Conservation (phyloP, 2,888 invertebrate species). For the Polyommatus iphigenia region DNA sequence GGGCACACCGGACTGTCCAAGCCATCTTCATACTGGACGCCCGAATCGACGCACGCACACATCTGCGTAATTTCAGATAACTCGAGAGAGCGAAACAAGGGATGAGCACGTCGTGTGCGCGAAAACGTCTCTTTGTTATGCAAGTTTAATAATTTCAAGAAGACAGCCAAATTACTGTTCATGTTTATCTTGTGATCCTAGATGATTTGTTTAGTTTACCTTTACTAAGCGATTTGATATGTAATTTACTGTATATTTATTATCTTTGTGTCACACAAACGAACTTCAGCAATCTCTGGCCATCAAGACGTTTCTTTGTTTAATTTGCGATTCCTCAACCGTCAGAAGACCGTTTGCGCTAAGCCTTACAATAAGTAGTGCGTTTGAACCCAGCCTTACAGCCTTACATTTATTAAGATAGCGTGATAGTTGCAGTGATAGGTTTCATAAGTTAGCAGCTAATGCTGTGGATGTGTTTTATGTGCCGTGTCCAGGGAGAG, state of each 20-base stretch:
- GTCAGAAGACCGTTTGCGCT: neutral
- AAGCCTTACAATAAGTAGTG: neutral
- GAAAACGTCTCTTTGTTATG: neutral
- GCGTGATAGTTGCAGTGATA: constrained; percentile 4
- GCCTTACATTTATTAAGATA: constrained; percentile 1
- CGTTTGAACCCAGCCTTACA: neutral
- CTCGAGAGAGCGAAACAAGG: neutral
- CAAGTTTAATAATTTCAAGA: neutral
- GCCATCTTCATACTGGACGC: neutral
- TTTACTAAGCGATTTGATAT: neutral
- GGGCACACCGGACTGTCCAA: constrained; percentile 40
- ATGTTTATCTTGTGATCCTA: neutral
- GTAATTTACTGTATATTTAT: no score
- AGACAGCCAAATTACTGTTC: neutral
- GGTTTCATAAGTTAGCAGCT: neutral
- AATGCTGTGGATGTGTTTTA: neutral
- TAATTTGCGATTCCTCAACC: no score
- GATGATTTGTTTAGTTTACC: neutral
- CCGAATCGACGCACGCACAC: neutral
- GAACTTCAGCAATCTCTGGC: no score
- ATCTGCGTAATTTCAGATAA: neutral
- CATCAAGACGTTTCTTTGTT: no score
- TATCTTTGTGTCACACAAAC: no score
- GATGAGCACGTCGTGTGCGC: neutral
- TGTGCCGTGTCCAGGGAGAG: neutral